phyloP scores from a whole-genome alignment of 2,113 vertebrate genomes.

The Pelodiscus sinensis region DNA sequence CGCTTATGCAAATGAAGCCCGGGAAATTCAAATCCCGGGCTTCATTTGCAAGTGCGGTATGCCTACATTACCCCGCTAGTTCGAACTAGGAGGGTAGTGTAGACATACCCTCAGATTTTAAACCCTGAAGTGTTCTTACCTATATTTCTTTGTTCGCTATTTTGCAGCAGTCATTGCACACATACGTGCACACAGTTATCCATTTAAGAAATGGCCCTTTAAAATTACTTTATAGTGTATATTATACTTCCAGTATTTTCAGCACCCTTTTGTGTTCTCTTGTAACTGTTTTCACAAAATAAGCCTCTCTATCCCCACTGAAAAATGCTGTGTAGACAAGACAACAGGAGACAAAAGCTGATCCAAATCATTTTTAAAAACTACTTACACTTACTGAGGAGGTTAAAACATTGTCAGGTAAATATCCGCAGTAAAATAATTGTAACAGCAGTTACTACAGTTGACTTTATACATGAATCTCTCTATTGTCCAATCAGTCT shows the following conservation, averaged over 20 bases:
- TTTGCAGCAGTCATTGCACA: not conserved
- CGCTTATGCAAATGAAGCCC: too few relatives aligned
- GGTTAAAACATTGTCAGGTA: not conserved
- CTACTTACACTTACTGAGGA: not conserved
- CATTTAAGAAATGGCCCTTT: not conserved
- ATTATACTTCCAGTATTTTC: not conserved
- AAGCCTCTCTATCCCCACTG: not conserved
- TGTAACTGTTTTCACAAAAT: not conserved
- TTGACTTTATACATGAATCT: not conserved
- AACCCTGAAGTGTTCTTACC: fast-evolving
- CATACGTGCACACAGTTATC: not conserved
- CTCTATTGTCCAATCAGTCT: not conserved
- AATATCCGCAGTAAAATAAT: not conserved
- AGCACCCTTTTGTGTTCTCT: not conserved
- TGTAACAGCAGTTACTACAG: not conserved
- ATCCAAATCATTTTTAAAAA: not conserved
- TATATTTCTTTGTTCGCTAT: not conserved
- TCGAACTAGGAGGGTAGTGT: too few relatives aligned
- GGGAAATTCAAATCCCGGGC: too few relatives aligned
- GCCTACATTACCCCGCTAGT: too few relatives aligned
- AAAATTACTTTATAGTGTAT: not conserved
- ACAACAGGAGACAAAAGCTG: not conserved
- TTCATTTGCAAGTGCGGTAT: too few relatives aligned
- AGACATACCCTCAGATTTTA: too few relatives aligned
- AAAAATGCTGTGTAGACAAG: not conserved